A percentile compares a stretch with the other conserved stretches of the same genome.
phyloP scores from a whole-genome alignment of 2,113 vertebrate species.

The Dipodomys spectabilis region DNA sequence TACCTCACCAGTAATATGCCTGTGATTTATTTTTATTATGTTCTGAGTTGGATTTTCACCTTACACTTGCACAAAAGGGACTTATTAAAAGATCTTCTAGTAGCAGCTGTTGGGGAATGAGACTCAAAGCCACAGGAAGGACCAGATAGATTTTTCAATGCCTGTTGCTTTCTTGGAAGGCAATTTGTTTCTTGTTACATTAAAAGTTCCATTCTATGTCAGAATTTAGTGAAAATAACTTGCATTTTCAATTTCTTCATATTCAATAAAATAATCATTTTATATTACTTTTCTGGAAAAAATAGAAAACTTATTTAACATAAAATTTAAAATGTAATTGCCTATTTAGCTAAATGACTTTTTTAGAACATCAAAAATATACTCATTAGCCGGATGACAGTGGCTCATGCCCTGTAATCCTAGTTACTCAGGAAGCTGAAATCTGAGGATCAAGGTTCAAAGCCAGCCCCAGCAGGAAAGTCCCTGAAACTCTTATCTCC shows the following conservation, averaged over 20 bases:
- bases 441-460: neutral
- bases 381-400: no score
- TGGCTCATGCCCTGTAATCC: no score
- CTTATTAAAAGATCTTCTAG: slow-evolving; percentile 62
- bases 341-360: neutral
- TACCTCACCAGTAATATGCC: neutral
- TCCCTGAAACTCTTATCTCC: no score
- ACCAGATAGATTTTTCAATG: slow-evolving; percentile 59
- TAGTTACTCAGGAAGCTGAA: no score
- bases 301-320: neutral
- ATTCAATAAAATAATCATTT: neutral
- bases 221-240: slow-evolving; percentile 37
- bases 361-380: neutral
- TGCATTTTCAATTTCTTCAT: neutral
- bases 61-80: slow-evolving; percentile 29
- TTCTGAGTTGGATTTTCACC: slow-evolving; percentile 42
- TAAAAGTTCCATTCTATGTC: slow-evolving; percentile 8
- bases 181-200: slow-evolving; percentile 62
- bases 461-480: no score
- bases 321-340: neutral
- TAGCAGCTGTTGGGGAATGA: slow-evolving; percentile 42
- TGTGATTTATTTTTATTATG: slow-evolving; percentile 30
- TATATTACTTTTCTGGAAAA: slow-evolving; percentile 11
- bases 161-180: slow-evolving; percentile 61
- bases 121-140: slow-evolving; percentile 45